These are phyloP conservation scores for Ophonus ardosiacus DNA, from an alignment of 2,888 invertebrate genomes.

Conservation along the genomic window DNA sequence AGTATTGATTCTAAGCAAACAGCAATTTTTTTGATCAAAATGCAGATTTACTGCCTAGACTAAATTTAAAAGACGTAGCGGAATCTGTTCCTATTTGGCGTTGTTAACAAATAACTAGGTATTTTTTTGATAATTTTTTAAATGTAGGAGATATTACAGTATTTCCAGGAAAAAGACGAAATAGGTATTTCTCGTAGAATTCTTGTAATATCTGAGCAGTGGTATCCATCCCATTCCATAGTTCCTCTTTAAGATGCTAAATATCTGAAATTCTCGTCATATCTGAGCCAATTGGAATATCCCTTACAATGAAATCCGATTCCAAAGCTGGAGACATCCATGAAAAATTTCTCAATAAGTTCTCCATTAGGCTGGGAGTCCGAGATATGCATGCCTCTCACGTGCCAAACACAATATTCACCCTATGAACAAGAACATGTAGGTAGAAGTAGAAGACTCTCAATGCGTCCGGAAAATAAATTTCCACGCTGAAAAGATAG, in stretches of 20 bases:
- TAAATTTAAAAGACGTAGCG: too few species aligned
- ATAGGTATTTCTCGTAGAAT: background rate
- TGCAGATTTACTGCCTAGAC: too few species aligned
- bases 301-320: slow-evolving; percentile 15
- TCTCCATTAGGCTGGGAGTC: slow-evolving; percentile 24
- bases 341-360: slow-evolving; percentile 55
- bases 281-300: slow-evolving; percentile 28
- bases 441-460: slow-evolving; percentile 19
- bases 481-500: slow-evolving; percentile 53
- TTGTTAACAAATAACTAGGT: too few species aligned
- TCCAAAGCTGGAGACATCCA: slow-evolving; percentile 20
- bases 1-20: too few species aligned
- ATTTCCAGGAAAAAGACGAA: background rate
- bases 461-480: slow-evolving; percentile 50
- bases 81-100: too few species aligned
- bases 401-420: slow-evolving; percentile 54
- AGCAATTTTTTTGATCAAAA: too few species aligned
- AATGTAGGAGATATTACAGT: background rate
- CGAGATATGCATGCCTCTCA: slow-evolving; percentile 32
- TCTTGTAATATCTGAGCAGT: background rate
- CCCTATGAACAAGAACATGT: slow-evolving; percentile 46
- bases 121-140: too few species aligned
- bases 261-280: slow-evolving; percentile 28
- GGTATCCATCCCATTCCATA: background rate
- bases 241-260: background rate